These are phyloP conservation scores for Laticauda colubrina DNA, from an alignment of 2,113 vertebrate species.

Conservation along the genomic window DNA sequence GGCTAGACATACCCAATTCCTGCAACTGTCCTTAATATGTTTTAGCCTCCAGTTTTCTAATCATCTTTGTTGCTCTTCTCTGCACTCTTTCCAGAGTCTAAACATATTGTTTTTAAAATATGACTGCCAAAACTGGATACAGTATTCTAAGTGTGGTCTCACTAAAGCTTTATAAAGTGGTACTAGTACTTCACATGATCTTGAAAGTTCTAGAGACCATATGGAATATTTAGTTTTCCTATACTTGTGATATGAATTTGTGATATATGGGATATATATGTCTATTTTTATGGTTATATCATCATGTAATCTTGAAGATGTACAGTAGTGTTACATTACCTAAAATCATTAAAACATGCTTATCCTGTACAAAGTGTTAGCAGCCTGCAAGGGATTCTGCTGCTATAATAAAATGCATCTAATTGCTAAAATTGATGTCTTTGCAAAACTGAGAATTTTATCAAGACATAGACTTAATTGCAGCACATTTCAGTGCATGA, in stretches of 20 bases:
- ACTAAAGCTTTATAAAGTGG: background rate
- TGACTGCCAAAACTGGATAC: background rate
- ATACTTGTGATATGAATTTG: background rate
- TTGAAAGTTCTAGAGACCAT: background rate
- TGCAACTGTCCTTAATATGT: background rate
- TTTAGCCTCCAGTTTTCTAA: background rate
- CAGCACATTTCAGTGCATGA: background rate
- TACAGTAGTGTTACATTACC: background rate
- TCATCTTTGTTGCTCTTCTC: background rate
- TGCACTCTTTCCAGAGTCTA: background rate
- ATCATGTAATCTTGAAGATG: background rate
- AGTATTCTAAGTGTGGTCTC: background rate
- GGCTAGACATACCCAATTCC: background rate
- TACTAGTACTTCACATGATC: background rate
- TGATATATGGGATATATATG: background rate
- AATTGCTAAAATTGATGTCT: background rate
- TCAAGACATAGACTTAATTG: conserved; percentile 2
- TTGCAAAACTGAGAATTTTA: background rate
- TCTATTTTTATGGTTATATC: background rate
- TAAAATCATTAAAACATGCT: background rate
- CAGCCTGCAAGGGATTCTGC: background rate
- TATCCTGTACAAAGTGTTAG: background rate
- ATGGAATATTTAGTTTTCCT: background rate
- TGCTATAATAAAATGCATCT: background rate
- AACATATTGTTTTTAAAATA: background rate